A percentile compares a stretch with the other conserved stretches of the same genome.
These are phyloP conservation scores for Polypedilum pembai DNA, from an alignment of 1,140 invertebrate species.

Conservation along the genomic window DNA sequence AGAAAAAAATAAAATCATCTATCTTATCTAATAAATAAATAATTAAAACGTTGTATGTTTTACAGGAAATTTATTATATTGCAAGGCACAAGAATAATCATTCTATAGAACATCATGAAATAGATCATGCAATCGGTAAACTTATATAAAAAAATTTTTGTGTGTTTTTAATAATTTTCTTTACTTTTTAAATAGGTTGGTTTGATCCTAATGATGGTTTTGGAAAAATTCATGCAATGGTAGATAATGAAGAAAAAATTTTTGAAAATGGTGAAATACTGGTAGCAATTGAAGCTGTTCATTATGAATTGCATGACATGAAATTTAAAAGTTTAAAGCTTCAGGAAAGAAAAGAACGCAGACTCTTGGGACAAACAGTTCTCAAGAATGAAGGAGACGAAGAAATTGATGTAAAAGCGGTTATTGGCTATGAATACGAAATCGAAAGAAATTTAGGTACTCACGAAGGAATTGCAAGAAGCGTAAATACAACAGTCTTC, in stretches of 20 bases:
- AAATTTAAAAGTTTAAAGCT: conserved; percentile 53
- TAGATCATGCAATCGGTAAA: conserved; percentile 40
- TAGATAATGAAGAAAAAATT: conserved; percentile 51
- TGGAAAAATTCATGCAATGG: conserved; percentile 58
- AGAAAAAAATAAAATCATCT: background rate
- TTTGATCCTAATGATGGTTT: conserved; percentile 54
- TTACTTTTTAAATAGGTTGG: conserved; percentile 35
- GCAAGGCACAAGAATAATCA: conserved; percentile 45
- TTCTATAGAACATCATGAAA: conserved; percentile 36
- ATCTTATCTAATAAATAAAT: background rate
- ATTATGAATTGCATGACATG: conserved; percentile 61
- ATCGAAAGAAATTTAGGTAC: conserved; percentile 69
- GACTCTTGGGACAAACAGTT: conserved; percentile 51
- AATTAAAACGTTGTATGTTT: background rate
- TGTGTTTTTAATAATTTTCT: background rate
- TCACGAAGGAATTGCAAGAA: conserved; percentile 63
- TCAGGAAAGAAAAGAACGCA: conserved; percentile 47
- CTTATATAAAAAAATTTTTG: background rate
- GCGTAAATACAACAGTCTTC: conserved; percentile 59
- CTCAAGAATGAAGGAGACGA: conserved; percentile 54
- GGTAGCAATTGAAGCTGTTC: conserved; percentile 66
- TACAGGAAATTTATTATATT: conserved; percentile 41
- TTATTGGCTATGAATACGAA: conserved; percentile 59
- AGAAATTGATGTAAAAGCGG: conserved; percentile 53
- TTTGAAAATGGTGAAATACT: conserved; percentile 63